Conservation (phyloP, 2,888 invertebrate species). For the Mycalesis mineus region DNA sequence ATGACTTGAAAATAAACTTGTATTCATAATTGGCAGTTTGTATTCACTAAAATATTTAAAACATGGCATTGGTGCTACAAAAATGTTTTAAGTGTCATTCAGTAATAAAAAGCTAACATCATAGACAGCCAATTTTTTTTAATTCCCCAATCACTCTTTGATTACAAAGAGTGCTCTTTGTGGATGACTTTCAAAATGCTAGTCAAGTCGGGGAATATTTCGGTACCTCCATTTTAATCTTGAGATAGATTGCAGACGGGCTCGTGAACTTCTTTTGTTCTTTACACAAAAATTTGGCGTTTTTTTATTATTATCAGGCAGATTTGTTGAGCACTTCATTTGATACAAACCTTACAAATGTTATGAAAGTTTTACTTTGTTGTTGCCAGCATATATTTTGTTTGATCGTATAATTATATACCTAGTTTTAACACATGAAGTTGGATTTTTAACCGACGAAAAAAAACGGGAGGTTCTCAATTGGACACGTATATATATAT, state of each 20-base stretch:
- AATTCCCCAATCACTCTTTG: neutral
- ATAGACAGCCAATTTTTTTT: neutral
- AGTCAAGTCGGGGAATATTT: neutral
- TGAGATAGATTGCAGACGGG: neutral
- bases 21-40: too few species aligned
- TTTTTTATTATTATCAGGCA: neutral
- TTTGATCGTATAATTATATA: too few species aligned
- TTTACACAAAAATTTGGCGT: neutral
- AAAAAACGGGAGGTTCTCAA: too few species aligned
- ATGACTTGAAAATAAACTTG: too few species aligned
- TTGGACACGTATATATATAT: too few species aligned
- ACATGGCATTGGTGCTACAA: neutral
- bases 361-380: too few species aligned
- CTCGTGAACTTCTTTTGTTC: conserved; percentile 2
- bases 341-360: neutral
- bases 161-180: neutral
- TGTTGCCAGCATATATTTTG: too few species aligned
- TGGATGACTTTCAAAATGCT: neutral
- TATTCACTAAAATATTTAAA: too few species aligned
- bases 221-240: conserved; percentile 5
- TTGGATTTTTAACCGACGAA: too few species aligned
- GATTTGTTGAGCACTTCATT: neutral
- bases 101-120: neutral
- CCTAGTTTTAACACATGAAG: too few species aligned
- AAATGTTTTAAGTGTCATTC: neutral